Conservation (phyloP, 2,888 invertebrate genomes). For the Mythimna albipuncta region DNA sequence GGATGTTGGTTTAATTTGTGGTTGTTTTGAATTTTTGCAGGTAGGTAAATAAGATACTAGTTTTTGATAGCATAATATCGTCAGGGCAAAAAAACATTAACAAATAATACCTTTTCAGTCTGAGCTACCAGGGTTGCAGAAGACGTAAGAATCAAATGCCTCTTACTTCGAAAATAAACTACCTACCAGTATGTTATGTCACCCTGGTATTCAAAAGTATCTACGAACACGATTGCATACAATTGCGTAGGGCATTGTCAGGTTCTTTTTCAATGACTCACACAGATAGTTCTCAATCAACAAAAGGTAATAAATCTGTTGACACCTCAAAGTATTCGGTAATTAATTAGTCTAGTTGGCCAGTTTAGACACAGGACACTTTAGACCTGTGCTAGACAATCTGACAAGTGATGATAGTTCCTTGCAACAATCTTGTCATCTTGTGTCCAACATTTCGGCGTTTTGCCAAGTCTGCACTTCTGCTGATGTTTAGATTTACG, state of each 20-base stretch:
- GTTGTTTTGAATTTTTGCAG: slow-evolving; percentile 19
- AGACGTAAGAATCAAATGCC: background rate
- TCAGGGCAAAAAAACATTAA: background rate
- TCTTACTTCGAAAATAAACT: background rate
- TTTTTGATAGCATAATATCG: background rate
- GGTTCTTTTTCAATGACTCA: slow-evolving; percentile 8
- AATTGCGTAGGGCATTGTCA: background rate
- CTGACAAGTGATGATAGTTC: slow-evolving; percentile 49
- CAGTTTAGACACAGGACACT: slow-evolving; percentile 31
- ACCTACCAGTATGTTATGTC: background rate
- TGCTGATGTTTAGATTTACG: slow-evolving; percentile 47
- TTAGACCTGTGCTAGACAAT: slow-evolving; percentile 29
- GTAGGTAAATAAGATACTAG: background rate
- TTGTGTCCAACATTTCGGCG: slow-evolving; percentile 30
- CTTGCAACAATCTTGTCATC: slow-evolving; percentile 31
- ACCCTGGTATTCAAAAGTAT: slow-evolving; percentile 4
- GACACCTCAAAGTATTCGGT: slow-evolving; percentile 36
- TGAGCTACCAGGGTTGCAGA: background rate
- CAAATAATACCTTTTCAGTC: background rate
- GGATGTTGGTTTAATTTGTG: slow-evolving; percentile 14
- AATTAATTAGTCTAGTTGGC: slow-evolving; percentile 39
- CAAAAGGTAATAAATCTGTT: slow-evolving; percentile 39
- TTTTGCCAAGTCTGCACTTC: slow-evolving; percentile 37
- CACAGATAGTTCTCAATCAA: slow-evolving; percentile 41
- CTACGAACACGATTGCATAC: background rate